Conservation (phyloP, 2,888 invertebrate species). For the Ferrisia virgata region DNA sequence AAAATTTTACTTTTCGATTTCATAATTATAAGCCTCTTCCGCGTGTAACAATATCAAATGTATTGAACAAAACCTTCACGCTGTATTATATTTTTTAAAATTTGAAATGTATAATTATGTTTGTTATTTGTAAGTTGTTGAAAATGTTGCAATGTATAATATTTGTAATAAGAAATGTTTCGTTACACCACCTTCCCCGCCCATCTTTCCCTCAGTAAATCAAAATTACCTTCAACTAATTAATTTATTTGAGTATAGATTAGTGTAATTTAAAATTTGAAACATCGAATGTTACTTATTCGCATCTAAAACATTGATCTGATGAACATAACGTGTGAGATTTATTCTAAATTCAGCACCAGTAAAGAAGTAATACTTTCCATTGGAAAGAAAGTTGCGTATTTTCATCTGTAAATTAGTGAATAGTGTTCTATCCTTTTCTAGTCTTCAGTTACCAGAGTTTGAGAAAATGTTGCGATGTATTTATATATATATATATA, state of each 20-base stretch:
- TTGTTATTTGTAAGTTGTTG: not conserved
- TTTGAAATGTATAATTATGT: not conserved
- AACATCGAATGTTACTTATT: too few relatives aligned
- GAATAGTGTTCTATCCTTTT: slow-evolving; percentile 14
- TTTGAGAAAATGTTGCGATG: slow-evolving; percentile 16
- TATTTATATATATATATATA: too few relatives aligned
- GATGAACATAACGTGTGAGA: too few relatives aligned
- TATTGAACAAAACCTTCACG: not conserved
- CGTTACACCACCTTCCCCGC: too few relatives aligned
- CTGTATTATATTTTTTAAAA: slow-evolving; percentile 7
- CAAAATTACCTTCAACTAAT: not conserved
- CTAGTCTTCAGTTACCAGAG: slow-evolving; percentile 31
- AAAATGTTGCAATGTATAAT: not conserved
- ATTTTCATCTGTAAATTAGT: not conserved
- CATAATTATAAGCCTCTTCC: not conserved
- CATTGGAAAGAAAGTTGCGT: not conserved
- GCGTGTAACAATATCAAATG: not conserved
- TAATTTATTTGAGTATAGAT: too few relatives aligned
- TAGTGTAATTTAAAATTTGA: too few relatives aligned
- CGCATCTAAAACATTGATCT: too few relatives aligned
- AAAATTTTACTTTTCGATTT: not conserved
- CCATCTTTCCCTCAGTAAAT: not conserved
- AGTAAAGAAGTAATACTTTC: too few relatives aligned
- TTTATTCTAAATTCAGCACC: not conserved
- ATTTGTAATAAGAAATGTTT: not conserved